These are phyloP conservation scores for Crotalus horridus DNA, from an alignment of 2,113 vertebrate species.

Conservation along the genomic window DNA sequence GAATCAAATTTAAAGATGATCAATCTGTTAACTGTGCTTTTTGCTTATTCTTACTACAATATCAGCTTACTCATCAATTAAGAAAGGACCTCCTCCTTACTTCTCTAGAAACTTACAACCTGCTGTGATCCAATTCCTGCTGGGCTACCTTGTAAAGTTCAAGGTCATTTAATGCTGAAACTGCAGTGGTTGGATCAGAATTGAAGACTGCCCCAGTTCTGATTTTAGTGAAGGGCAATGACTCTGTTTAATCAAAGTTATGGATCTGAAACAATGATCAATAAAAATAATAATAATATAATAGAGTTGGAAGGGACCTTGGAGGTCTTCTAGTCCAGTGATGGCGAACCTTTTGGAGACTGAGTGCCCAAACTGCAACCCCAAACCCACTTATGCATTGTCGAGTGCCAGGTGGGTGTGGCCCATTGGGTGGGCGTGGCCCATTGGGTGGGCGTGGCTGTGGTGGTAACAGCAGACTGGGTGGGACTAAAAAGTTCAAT, in stretches of 20 bases:
- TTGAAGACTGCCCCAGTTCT: background rate
- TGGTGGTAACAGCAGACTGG: too few relatives aligned
- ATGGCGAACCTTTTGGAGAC: too few relatives aligned
- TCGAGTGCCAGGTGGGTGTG: too few relatives aligned
- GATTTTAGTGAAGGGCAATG: background rate
- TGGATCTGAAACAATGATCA: background rate
- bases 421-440: too few relatives aligned
- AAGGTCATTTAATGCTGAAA: background rate
- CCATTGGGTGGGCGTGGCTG: too few relatives aligned
- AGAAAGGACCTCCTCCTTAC: background rate
- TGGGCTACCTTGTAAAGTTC: background rate
- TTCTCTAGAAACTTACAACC: background rate
- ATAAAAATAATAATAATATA: background rate
- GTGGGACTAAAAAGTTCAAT: too few relatives aligned
- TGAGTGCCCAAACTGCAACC: too few relatives aligned
- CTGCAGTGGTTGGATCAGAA: background rate
- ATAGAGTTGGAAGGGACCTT: too few relatives aligned
- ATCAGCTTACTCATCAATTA: background rate
- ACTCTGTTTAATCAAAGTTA: background rate
- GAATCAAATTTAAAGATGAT: background rate
- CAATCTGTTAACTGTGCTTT: background rate
- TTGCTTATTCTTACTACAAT: background rate
- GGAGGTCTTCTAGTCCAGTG: too few relatives aligned
- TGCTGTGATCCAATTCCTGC: background rate
- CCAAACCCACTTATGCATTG: too few relatives aligned